A percentile compares a stretch with the other conserved stretches of the same genome.
Conservation (phyloP, 2,797 vertebrate genomes). For the Rhynchonycteris naso region DNA sequence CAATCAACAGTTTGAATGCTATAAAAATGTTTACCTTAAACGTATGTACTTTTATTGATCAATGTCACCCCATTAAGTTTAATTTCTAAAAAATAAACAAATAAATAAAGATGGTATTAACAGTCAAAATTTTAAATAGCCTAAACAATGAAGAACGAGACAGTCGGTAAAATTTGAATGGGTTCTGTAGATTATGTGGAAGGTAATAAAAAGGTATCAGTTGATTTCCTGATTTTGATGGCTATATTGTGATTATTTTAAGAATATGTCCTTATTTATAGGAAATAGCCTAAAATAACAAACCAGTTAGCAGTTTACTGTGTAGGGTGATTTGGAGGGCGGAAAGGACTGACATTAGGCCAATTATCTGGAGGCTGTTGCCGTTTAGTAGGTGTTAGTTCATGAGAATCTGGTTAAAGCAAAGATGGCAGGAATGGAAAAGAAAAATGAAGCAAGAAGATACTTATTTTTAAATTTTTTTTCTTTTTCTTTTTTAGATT, state of each 20-base stretch:
- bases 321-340: not conserved
- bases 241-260: constrained; percentile 25
- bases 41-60: too few species aligned
- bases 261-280: constrained; percentile 13
- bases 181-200: constrained; percentile 15
- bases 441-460: constrained; percentile 10
- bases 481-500: too few species aligned
- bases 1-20: too few species aligned
- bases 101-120: too few species aligned
- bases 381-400: not conserved
- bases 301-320: not conserved
- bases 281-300: not conserved
- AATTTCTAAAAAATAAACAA: too few species aligned
- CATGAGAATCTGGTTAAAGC: not conserved
- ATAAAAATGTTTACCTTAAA: too few species aligned
- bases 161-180: constrained; percentile 14
- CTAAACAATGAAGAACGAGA: not conserved
- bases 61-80: too few species aligned
- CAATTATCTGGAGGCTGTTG: not conserved
- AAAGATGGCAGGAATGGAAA: not conserved
- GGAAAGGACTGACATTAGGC: not conserved
- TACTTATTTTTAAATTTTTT: too few species aligned
- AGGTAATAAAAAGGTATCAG: not conserved
- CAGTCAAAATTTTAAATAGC: not conserved
- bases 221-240: constrained; percentile 21